A percentile compares a stretch with the other conserved stretches of the same genome.
Conservation (phyloP, 2,797 vertebrate species). For the Pipistrellus pipistrellus region DNA sequence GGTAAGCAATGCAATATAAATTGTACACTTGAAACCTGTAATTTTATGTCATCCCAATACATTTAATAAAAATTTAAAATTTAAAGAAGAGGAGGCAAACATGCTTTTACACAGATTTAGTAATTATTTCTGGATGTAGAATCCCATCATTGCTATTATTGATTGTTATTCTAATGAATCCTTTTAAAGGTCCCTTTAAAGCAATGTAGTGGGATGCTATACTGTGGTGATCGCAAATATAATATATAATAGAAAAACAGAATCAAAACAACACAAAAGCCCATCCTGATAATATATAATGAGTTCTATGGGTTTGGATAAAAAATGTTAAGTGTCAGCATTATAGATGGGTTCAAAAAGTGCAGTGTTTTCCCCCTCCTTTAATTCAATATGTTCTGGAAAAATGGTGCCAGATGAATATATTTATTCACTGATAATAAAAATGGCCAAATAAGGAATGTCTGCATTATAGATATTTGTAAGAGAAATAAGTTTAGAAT, state of each 20-base stretch:
- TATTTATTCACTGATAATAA: constrained; percentile 18
- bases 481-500: neutral
- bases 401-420: constrained; percentile 9
- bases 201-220: neutral
- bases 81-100: neutral
- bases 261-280: neutral
- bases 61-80: neutral
- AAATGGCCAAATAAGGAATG: neutral
- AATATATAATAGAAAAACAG: neutral
- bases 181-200: constrained; percentile 27
- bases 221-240: neutral
- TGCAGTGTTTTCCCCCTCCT: neutral
- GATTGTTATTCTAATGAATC: neutral
- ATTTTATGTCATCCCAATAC: neutral
- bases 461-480: neutral
- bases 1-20: neutral
- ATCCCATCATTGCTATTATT: neutral
- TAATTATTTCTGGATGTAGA: neutral
- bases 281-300: neutral
- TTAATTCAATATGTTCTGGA: neutral
- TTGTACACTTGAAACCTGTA: neutral
- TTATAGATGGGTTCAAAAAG: neutral
- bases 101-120: neutral
- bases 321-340: neutral
- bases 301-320: neutral